Conservation (phyloP, 2,888 invertebrate genomes). For the Peribatodes rhomboidaria region DNA sequence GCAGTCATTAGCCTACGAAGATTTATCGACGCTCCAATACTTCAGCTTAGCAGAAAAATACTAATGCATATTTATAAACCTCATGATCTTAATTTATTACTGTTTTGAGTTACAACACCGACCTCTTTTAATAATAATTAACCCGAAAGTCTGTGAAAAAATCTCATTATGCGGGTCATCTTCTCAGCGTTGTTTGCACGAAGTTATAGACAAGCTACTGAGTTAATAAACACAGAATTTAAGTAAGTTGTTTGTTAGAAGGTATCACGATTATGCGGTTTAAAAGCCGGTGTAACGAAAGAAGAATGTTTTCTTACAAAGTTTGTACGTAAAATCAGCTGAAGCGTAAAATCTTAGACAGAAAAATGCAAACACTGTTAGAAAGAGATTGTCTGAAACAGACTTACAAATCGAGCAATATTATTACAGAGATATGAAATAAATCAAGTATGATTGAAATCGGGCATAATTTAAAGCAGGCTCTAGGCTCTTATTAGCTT, state of each 20-base stretch:
- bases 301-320: conserved; percentile 15
- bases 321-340: conserved; percentile 1
- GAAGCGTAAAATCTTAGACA: background rate
- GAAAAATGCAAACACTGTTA: conserved; percentile 6
- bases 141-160: conserved; percentile 33
- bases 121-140: conserved; percentile 40
- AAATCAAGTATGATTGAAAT: background rate
- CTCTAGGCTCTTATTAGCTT: conserved; percentile 6
- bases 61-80: conserved; percentile 41
- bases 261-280: conserved; percentile 26
- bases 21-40: conserved; percentile 34
- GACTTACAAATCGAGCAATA: background rate
- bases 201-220: conserved; percentile 24
- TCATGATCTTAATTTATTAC: conserved; percentile 30
- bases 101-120: conserved; percentile 26
- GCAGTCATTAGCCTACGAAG: background rate
- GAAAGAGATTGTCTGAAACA: background rate
- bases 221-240: conserved; percentile 33
- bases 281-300: conserved; percentile 17
- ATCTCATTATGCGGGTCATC: conserved; percentile 35
- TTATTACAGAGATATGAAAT: background rate
- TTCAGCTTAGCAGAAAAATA: conserved; percentile 26
- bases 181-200: conserved; percentile 22
- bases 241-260: conserved; percentile 28
- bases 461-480: background rate